Conservation (phyloP, 2,888 invertebrate genomes). For the Brenthis ino region DNA sequence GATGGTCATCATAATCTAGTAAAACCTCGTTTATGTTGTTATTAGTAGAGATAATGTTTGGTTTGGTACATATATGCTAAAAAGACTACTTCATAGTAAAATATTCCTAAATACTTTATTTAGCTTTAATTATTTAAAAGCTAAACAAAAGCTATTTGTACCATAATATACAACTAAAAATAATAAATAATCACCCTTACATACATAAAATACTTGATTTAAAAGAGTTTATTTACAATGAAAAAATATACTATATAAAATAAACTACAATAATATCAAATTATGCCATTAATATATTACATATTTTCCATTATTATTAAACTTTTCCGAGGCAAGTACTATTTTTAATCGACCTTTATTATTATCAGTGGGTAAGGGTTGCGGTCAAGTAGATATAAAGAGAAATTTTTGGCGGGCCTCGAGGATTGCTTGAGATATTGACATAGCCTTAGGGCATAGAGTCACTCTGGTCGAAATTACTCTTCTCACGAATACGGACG, state of each 20-base stretch:
- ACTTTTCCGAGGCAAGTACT: background rate
- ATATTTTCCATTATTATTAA: slow-evolving; percentile 6
- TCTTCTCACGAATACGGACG: slow-evolving; percentile 26
- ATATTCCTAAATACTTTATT: too few relatives aligned
- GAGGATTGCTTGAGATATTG: slow-evolving; percentile 33
- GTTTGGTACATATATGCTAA: too few relatives aligned
- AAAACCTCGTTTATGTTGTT: background rate
- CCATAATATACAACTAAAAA: too few relatives aligned
- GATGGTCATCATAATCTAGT: background rate
- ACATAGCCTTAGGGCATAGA: slow-evolving; percentile 30
- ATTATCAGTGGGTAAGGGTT: slow-evolving; percentile 19
- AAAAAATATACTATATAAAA: background rate
- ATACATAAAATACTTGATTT: too few relatives aligned
- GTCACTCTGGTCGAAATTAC: slow-evolving; percentile 31
- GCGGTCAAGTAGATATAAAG: slow-evolving; percentile 27
- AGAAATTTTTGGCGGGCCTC: slow-evolving; percentile 15
- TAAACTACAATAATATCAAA: background rate
- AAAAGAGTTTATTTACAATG: too few relatives aligned
- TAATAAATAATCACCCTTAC: too few relatives aligned
- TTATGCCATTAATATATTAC: background rate
- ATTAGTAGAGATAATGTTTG: too few relatives aligned
- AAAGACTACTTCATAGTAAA: too few relatives aligned
- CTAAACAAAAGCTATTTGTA: too few relatives aligned
- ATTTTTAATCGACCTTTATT: slow-evolving; percentile 13
- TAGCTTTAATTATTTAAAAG: too few relatives aligned